Base-by-base conservation (phyloP, 2,113 vertebrate genomes). In the Nycticorax nycticorax region DNA sequence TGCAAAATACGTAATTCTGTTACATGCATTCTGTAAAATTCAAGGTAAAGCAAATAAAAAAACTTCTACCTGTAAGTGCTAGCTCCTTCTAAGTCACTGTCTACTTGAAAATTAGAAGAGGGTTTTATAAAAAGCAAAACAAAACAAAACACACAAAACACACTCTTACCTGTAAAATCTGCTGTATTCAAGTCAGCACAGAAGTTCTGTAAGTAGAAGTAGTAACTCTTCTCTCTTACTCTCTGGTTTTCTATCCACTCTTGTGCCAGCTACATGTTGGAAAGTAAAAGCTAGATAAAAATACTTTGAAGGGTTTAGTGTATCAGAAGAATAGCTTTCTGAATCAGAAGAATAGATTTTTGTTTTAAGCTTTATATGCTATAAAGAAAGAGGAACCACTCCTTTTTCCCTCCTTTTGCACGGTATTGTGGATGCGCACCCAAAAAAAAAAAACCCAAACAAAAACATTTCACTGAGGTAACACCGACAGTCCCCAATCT, bases 191-290 rank as follows among this genome's bases (percentile, higher is more conserved):
- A 91, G 30, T 98, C 97, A 20, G 92, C 78, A 88, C 89, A 96
- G 94, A 97, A 98, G 73, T 79, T 98, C 73, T 98, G 94, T 60
- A 98, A 87, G 52, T 69, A 71, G 43, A 98, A 96, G 50, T n/a
- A 81, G 80, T 96, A 98, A 72, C 93, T 93, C 74, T 74, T 94
- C 91, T 96, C 97, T 83, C 82, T 98, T 27, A 37, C 39, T 59
- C 28, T 92, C 79, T 96, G 97, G 73, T 96, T 98, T 67, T 92
- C 98, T 35, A 87, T 8, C 98, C 98, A 98, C 22, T 98, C 98
- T 72, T 98, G 98, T 14, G 96, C 98, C 84, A 98, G 87, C 98
- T 98, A 89, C 4, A n/a, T 35, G 62, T 90, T 66, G 48, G 69
- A 92, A 96, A 89, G 86, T 62, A 91, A 79, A 89, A 87, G 85